These are phyloP conservation scores for Anorthoa munda DNA, from an alignment of 2,888 invertebrate species.

Conservation along the genomic window DNA sequence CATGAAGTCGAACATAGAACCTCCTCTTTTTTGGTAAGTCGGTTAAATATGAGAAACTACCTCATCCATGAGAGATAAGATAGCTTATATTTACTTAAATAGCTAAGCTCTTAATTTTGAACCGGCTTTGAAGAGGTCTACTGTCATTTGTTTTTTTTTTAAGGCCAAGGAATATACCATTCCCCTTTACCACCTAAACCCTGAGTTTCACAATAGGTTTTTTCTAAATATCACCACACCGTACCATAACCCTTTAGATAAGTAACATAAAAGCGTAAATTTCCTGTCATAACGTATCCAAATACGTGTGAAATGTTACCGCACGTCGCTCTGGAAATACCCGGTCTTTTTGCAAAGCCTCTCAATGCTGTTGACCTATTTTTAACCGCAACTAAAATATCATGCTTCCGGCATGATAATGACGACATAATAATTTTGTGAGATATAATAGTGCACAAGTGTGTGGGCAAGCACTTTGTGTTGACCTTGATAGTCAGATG, in stretches of 20 bases:
- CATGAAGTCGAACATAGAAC: too few species aligned
- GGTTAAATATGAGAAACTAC: too few species aligned
- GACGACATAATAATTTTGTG: not conserved
- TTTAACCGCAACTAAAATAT: conserved; percentile 41
- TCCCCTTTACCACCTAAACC: not conserved
- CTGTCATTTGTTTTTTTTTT: too few species aligned
- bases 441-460: too few species aligned
- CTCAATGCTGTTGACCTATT: conserved; percentile 44
- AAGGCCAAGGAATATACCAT: not conserved
- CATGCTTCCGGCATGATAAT: conserved; percentile 4
- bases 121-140: too few species aligned
- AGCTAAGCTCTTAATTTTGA: too few species aligned
- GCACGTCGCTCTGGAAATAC: conserved; percentile 30
- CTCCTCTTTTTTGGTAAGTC: too few species aligned
- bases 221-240: not conserved
- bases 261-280: not conserved
- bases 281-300: not conserved
- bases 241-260: conserved; percentile 20
- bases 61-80: too few species aligned
- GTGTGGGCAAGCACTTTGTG: too few species aligned
- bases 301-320: conserved; percentile 20
- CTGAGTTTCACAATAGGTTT: not conserved
- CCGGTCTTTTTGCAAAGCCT: conserved; percentile 27
- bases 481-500: too few species aligned
- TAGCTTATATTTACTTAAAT: too few species aligned